Percentiles rank a stretch among this genome's conserved stretches.
Evolutionary conservation across 1,140 invertebrate genomes (phyloP).

Genomic region (Lethocerus indicus): DNA sequence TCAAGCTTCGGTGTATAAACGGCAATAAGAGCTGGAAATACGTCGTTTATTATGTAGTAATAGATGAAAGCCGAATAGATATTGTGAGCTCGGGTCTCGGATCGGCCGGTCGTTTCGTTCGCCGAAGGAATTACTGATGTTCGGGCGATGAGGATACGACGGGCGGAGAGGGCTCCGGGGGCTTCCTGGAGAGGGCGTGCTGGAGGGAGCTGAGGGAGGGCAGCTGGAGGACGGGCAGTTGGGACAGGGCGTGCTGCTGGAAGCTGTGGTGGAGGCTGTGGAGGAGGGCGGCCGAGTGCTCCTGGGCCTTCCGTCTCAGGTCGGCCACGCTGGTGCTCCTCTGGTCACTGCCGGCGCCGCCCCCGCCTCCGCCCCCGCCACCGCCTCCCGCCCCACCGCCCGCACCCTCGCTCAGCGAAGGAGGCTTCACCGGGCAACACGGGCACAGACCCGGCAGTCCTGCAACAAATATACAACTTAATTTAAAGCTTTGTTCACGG

Average conservation of each 20-base stretch:
- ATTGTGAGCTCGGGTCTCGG: no score
- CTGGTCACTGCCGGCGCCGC: no score
- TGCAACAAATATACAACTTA: slow-evolving; percentile 19
- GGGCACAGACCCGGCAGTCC: slow-evolving; percentile 54
- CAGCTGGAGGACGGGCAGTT: slow-evolving; percentile 25
- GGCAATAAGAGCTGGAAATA: no score
- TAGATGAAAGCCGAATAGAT: no score
- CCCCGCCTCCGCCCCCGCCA: slow-evolving; percentile 10
- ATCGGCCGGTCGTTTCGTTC: no score
- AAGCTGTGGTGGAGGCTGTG: slow-evolving; percentile 55
- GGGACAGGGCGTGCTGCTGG: slow-evolving; percentile 17
- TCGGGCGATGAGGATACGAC: slow-evolving; percentile 12
- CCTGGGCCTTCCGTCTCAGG: slow-evolving; percentile 71
- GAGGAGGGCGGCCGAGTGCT: slow-evolving; percentile 70
- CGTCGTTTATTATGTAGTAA: no score
- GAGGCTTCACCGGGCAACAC: slow-evolving; percentile 52
- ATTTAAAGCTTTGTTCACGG: no score
- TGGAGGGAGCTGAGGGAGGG: slow-evolving; percentile 29
- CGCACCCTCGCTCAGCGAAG: slow-evolving; percentile 19
- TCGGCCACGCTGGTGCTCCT: slow-evolving; percentile 73
- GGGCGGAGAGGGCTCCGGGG: slow-evolving; percentile 12
- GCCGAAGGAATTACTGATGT: no score
- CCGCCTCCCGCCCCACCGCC: slow-evolving; percentile 19
- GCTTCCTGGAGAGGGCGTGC: slow-evolving; percentile 18
- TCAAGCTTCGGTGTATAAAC: no score